phyloP scores from a whole-genome alignment of 2,113 vertebrate genomes.

The Notiomystis cincta region DNA sequence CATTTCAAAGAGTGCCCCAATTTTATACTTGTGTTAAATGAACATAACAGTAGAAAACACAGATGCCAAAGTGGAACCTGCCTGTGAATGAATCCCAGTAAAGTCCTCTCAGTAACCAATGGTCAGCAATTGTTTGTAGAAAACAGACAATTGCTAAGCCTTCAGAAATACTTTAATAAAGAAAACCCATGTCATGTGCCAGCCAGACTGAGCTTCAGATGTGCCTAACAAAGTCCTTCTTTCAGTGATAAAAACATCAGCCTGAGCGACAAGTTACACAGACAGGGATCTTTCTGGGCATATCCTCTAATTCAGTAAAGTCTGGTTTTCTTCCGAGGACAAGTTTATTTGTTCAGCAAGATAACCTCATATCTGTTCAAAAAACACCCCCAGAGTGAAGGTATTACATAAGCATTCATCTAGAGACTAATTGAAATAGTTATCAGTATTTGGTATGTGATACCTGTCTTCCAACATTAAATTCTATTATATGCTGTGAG shows the following conservation, averaged over 20 bases:
- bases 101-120: neutral
- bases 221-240: neutral
- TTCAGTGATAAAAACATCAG: neutral
- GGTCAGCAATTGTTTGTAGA: neutral
- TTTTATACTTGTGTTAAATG: neutral
- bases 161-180: neutral
- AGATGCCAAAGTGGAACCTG: neutral
- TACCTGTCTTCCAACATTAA: neutral
- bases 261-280: neutral
- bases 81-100: neutral
- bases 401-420: neutral
- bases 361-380: neutral
- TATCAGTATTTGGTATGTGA: neutral
- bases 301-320: neutral
- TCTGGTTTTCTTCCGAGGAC: neutral
- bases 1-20: neutral
- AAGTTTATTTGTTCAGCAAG: neutral
- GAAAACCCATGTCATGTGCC: neutral
- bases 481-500: neutral
- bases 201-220: neutral
- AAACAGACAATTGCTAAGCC: neutral
- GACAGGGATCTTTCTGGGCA: neutral
- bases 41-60: neutral
- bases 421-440: neutral
- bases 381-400: neutral